Percentiles rank a stretch among this genome's conserved stretches.
These are phyloP conservation scores for Drosophila trapezifrons DNA, from an alignment of 1,140 invertebrate genomes.

Conservation along the genomic window DNA sequence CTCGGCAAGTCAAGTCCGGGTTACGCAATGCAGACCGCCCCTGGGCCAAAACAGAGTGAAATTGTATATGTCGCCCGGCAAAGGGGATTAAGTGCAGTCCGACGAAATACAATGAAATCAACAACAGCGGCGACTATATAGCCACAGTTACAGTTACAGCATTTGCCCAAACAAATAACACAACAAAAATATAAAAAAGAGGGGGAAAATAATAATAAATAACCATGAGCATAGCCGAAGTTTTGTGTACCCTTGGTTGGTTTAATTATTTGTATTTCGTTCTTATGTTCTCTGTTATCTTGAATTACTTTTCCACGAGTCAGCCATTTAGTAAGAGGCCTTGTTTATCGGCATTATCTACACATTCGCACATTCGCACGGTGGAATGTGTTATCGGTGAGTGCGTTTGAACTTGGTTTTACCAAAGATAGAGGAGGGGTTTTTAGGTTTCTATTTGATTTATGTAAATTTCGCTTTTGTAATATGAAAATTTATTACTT, in stretches of 20 bases:
- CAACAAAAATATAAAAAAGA: slow-evolving; percentile 17
- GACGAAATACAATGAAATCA: slow-evolving; percentile 47
- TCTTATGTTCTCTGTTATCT: slow-evolving; percentile 18
- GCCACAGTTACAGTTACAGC: slow-evolving; percentile 56
- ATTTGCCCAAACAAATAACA: slow-evolving; percentile 55
- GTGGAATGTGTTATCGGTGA: background rate
- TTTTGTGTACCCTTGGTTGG: slow-evolving; percentile 18
- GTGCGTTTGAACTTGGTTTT: background rate
- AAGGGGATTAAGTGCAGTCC: slow-evolving; percentile 73
- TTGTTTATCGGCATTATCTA: slow-evolving; percentile 40
- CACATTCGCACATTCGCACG: slow-evolving; percentile 19
- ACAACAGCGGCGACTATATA: slow-evolving; percentile 30
- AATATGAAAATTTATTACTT: background rate
- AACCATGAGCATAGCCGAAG: slow-evolving; percentile 28
- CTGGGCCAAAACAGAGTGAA: slow-evolving; percentile 61
- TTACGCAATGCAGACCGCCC: slow-evolving; percentile 65
- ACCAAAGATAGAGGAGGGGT: too few species aligned
- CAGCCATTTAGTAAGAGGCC: slow-evolving; percentile 21
- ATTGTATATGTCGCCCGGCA: slow-evolving; percentile 67
- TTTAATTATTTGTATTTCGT: slow-evolving; percentile 13
- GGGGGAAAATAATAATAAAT: slow-evolving; percentile 1
- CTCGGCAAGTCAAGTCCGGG: slow-evolving; percentile 54
- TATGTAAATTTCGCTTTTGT: background rate
- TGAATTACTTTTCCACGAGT: slow-evolving; percentile 30
- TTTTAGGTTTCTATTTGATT: too few species aligned